phyloP scores from a whole-genome alignment of 23 tunicate species.

The Halocynthia roretzi region DNA sequence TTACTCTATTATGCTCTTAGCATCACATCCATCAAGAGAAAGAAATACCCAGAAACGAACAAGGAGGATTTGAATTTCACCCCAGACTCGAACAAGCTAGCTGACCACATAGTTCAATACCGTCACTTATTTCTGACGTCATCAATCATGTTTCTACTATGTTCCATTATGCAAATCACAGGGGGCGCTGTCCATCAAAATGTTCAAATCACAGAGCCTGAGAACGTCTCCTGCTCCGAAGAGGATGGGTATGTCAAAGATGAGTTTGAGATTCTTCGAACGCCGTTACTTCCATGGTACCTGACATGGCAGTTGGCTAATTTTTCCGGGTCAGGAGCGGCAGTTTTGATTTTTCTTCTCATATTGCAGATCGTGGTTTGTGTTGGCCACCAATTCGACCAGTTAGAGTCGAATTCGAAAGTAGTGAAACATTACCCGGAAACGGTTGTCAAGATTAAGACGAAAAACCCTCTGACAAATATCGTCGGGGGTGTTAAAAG shows the following conservation, averaged over 20 bases:
- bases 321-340: slow-evolving; percentile 22
- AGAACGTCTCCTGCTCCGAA: not conserved
- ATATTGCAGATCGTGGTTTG: slow-evolving; percentile 6
- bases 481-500: too few relatives aligned
- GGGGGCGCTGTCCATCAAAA: slow-evolving; percentile 18
- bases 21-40: too few relatives aligned
- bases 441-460: too few relatives aligned
- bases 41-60: too few relatives aligned
- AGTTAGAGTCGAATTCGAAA: too few relatives aligned
- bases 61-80: too few relatives aligned
- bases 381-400: not conserved
- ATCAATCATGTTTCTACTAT: slow-evolving; percentile 18
- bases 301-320: slow-evolving; percentile 33
- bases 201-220: not conserved
- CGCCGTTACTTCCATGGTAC: slow-evolving; percentile 16
- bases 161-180: slow-evolving; percentile 16
- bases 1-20: not conserved
- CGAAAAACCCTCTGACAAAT: too few relatives aligned
- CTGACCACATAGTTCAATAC: too few relatives aligned
- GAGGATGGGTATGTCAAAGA: not conserved
- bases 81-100: too few relatives aligned
- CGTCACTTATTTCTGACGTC: too few relatives aligned
- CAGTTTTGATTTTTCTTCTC: slow-evolving; percentile 10
- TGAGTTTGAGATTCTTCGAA: not conserved
- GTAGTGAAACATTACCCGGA: too few relatives aligned